Base-by-base conservation (phyloP, 2,888 invertebrate species). In the Petrolisthes manimaculis region DNA sequence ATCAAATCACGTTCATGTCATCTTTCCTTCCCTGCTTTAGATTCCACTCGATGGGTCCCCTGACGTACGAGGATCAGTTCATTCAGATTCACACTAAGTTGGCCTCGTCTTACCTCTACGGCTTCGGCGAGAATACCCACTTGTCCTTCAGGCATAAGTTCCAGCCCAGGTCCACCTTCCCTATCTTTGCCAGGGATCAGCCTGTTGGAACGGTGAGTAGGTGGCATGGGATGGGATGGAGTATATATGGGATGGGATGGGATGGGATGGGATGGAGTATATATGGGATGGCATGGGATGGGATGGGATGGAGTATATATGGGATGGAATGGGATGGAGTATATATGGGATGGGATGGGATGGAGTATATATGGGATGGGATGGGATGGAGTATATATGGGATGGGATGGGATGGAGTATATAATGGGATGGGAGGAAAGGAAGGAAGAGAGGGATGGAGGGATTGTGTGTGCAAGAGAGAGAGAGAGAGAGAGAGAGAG, bases 121-220 rank as follows among this genome's bases (percentile, higher is more conserved):
- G 94, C 0, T 92, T 94, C 87, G 94, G 94, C 4, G 94, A 94
- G 91, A 93, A 93, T 91, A 92, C 92, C 5, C 93, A 93, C 89
- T 89, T 90, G 0, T 91, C 92, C 1, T 92, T 94, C 91, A 91
- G 92, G 71, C 93, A 93, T 87, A 92, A 92, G 84, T 91, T 93
- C 71, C 91, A 92, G 61, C 92, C 92, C 90, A 91, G 92, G 86
- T 92, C 91, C 8, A 91, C 91, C n/a, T 89, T 83, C 88, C 89
- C 91, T 12, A 89, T 91, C 83, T 91, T 90, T 61, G 88, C 89
- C 12, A 55, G 88, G 67, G 89, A 90, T 77, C 81, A 82, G 79
- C 71, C 84, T 4, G 84, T 88, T 4, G 81, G 81, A 14, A 92
- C 92, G 14, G 82, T 88, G 51, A 92, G 86, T 55, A 12, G 37